Conservation (phyloP, 2,888 invertebrate genomes). For the Hofmannophila pseudospretella region DNA sequence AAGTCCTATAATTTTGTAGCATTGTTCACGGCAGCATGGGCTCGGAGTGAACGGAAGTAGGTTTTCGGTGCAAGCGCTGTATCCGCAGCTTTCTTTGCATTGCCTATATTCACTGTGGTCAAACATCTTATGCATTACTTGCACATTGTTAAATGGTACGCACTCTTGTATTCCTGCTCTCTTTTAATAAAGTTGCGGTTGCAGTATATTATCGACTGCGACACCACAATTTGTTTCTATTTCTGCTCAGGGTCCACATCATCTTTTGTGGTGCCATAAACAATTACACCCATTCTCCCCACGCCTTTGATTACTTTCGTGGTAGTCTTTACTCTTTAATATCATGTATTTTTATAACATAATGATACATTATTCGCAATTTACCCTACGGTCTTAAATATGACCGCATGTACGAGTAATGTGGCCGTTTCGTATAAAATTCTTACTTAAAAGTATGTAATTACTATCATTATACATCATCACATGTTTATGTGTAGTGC, state of each 20-base stretch:
- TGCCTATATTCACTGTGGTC: neutral
- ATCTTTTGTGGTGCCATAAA: slow-evolving; percentile 47
- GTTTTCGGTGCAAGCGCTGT: slow-evolving; percentile 60
- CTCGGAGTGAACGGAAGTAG: slow-evolving; percentile 56
- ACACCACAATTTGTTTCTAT: slow-evolving; percentile 61
- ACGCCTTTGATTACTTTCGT: slow-evolving; percentile 44
- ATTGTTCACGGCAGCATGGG: slow-evolving; percentile 54
- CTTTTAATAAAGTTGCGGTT: slow-evolving; percentile 34
- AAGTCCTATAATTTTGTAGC: slow-evolving; percentile 68
- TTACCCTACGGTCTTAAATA: slow-evolving; percentile 21
- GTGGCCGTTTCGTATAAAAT: slow-evolving; percentile 11
- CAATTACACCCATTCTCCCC: slow-evolving; percentile 50
- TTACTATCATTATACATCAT: slow-evolving; percentile 15
- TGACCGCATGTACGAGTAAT: slow-evolving; percentile 10
- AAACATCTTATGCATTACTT: neutral
- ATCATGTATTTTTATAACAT: slow-evolving; percentile 44
- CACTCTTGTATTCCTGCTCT: neutral
- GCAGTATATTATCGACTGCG: slow-evolving; percentile 47
- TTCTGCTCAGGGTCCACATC: slow-evolving; percentile 48
- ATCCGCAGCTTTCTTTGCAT: slow-evolving; percentile 49
- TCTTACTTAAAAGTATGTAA: slow-evolving; percentile 12
- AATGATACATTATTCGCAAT: slow-evolving; percentile 32
- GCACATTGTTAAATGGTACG: neutral
- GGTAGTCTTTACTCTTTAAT: slow-evolving; percentile 28
- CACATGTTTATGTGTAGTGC: slow-evolving; percentile 11